A percentile compares a stretch with the other conserved stretches of the same genome.
Conservation (phyloP, 2,888 invertebrate species). For the Kryphioiulus occultus region DNA sequence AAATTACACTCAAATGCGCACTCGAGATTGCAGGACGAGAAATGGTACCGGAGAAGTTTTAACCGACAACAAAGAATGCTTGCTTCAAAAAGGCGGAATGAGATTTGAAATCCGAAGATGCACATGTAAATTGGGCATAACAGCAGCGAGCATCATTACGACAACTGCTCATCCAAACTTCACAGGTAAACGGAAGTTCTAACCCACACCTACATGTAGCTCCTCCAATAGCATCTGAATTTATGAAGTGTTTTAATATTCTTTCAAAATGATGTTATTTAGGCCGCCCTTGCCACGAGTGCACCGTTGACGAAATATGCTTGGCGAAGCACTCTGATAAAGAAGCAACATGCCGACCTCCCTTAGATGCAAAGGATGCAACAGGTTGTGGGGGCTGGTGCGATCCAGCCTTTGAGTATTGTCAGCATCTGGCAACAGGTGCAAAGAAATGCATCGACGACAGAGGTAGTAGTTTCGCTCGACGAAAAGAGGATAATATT, state of each 20-base stretch:
- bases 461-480: conserved; percentile 52
- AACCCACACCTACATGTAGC: no score
- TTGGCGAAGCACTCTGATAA: conserved; percentile 71
- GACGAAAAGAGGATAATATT: neutral
- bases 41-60: conserved; percentile 56
- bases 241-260: neutral
- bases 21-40: conserved; percentile 56
- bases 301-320: conserved; percentile 65
- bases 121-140: conserved; percentile 49
- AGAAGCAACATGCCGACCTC: conserved; percentile 68
- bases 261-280: neutral
- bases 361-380: conserved; percentile 68
- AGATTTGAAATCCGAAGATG: conserved; percentile 56
- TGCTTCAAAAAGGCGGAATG: conserved; percentile 54
- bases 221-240: no score
- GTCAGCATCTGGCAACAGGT: conserved; percentile 69
- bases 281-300: conserved; percentile 56
- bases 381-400: conserved; percentile 75
- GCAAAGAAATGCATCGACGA: conserved; percentile 61
- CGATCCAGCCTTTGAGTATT: conserved; percentile 71
- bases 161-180: conserved; percentile 30
- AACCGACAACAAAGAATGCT: conserved; percentile 55
- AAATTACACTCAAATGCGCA: conserved; percentile 56
- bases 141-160: conserved; percentile 50
- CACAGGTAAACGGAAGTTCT: neutral